Conservation (phyloP, 2,888 invertebrate genomes). For the Pheosia tremula region DNA sequence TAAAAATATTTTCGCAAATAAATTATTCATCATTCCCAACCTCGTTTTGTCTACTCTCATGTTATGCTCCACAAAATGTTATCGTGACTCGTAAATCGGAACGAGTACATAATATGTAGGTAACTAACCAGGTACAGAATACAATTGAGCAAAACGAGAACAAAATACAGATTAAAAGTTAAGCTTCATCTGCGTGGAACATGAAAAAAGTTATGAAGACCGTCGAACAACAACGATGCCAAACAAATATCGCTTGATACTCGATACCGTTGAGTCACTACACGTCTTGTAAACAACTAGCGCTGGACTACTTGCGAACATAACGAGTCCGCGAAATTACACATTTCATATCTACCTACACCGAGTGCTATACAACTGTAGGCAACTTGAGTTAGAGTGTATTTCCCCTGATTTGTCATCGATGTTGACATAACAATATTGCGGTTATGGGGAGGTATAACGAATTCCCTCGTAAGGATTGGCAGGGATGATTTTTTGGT, state of each 20-base stretch:
- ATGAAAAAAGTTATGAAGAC: not conserved
- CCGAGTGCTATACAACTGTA: not conserved
- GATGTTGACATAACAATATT: not conserved
- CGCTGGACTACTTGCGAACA: conserved; percentile 1
- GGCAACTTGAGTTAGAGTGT: not conserved
- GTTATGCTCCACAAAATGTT: conserved; percentile 38
- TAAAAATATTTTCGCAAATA: not conserved
- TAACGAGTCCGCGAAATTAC: not conserved
- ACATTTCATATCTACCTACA: not conserved
- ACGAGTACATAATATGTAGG: conserved; percentile 9
- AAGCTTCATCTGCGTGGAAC: not conserved
- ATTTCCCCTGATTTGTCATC: not conserved
- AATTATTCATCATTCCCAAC: conserved; percentile 3
- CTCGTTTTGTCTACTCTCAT: conserved; percentile 27
- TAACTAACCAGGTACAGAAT: conserved; percentile 8
- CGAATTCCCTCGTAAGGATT: no score
- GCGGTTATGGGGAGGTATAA: no score
- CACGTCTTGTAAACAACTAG: conserved; percentile 6
- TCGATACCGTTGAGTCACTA: conserved; percentile 2
- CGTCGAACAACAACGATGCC: not conserved
- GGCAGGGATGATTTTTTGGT: no score
- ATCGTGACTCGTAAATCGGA: conserved; percentile 43
- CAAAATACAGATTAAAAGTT: conserved; percentile 8
- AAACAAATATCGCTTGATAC: not conserved
- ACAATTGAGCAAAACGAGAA: conserved; percentile 31